phyloP scores from a whole-genome alignment of 2,797 vertebrate genomes.

The Cynodonichthys magdalenae region DNA sequence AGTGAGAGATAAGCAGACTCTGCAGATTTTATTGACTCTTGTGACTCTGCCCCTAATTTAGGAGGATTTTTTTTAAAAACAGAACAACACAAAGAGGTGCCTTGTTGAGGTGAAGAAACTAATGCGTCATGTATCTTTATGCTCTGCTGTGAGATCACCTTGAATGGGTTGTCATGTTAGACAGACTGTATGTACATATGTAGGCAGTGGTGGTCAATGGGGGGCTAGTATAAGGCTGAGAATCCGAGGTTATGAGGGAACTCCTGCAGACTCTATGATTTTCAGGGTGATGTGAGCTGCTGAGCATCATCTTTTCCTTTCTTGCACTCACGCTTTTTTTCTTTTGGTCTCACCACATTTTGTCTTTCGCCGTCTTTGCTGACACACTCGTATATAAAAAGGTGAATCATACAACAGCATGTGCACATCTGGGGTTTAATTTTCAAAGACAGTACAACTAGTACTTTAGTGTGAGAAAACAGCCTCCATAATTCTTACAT shows the following conservation, averaged over 20 bases:
- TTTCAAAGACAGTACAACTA: conserved; percentile 17
- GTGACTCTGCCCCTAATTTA: conserved; percentile 14
- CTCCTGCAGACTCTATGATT: conserved; percentile 24
- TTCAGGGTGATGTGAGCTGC: conserved; percentile 26
- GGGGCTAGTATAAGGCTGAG: conserved; percentile 41
- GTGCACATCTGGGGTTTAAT: conserved; percentile 17
- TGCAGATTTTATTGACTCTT: conserved; percentile 31
- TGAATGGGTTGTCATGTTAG: conserved; percentile 63
- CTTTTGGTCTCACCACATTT: conserved; percentile 4
- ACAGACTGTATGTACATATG: too few species aligned
- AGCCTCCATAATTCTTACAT: not conserved
- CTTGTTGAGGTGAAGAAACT: conserved; percentile 40
- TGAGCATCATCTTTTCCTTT: conserved; percentile 4
- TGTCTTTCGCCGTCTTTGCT: conserved; percentile 26
- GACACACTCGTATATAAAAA: conserved; percentile 27
- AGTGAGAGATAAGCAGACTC: conserved; percentile 55
- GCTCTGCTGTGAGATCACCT: conserved; percentile 48
- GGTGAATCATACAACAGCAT: conserved; percentile 38
- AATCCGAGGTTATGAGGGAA: conserved; percentile 21
- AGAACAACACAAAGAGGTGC: conserved; percentile 13
- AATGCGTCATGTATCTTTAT: conserved; percentile 53
- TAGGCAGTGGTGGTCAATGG: conserved; percentile 50
- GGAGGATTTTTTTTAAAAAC: not conserved
- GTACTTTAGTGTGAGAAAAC: not conserved
- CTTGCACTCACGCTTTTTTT: conserved; percentile 2